Evolutionary conservation across 2,113 vertebrate genomes (phyloP).

Genomic region (Paradoxurus hermaphroditus): DNA sequence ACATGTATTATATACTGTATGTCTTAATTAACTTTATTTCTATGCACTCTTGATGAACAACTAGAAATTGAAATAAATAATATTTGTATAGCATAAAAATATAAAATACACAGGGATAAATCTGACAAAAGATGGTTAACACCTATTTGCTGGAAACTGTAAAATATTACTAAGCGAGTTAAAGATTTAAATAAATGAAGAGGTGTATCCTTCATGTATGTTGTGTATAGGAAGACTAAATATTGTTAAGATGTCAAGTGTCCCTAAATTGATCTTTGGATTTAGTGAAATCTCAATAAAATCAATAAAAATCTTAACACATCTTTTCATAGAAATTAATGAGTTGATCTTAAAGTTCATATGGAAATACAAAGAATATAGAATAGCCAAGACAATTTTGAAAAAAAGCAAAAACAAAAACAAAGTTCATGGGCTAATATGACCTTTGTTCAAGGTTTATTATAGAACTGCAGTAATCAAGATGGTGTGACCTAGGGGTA

Average conservation of each 20-base stretch:
- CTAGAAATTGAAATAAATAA: neutral
- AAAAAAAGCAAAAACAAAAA: neutral
- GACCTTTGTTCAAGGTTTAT: neutral
- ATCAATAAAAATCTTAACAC: neutral
- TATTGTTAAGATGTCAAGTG: neutral
- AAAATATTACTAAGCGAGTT: neutral
- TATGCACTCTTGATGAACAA: neutral
- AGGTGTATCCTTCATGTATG: neutral
- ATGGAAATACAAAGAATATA: neutral
- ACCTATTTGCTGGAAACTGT: neutral
- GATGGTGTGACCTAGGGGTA: neutral
- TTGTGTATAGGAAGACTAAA: neutral
- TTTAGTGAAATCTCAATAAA: neutral
- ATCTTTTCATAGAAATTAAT: neutral
- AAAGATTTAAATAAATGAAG: neutral
- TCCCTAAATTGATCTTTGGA: neutral
- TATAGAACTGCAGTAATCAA: neutral
- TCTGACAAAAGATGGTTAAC: neutral
- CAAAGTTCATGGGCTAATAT: neutral
- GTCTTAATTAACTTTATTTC: neutral
- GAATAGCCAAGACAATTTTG: neutral
- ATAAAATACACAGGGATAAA: neutral
- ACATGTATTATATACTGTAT: neutral
- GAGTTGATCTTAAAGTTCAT: neutral
- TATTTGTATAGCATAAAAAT: neutral